phyloP scores from a whole-genome alignment of 1,140 invertebrate species.

The Cyphomyrmex costatus region DNA sequence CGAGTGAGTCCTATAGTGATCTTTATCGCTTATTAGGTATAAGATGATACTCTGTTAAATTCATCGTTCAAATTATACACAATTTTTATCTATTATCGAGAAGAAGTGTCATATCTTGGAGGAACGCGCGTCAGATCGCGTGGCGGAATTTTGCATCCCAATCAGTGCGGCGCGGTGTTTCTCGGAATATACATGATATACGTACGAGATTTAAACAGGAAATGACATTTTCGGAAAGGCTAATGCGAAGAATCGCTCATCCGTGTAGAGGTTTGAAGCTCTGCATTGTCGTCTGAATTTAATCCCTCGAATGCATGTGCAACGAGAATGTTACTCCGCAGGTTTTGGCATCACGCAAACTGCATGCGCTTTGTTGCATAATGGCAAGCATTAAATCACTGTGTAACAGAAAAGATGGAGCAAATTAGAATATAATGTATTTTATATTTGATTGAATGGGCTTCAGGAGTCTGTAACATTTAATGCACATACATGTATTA shows the following conservation, averaged over 20 bases:
- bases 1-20: too few species aligned
- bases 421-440: neutral
- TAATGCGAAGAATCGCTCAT: neutral
- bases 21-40: too few species aligned
- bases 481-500: slow-evolving; percentile 11
- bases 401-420: too few species aligned
- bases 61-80: too few species aligned
- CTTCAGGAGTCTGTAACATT: neutral
- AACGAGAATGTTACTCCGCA: slow-evolving; percentile 54
- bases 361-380: slow-evolving; percentile 60
- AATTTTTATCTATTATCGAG: neutral
- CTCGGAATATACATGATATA: neutral
- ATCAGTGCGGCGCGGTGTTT: neutral
- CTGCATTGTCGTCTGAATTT: slow-evolving; percentile 39
- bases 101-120: neutral
- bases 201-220: neutral
- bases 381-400: slow-evolving; percentile 29
- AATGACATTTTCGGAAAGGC: neutral
- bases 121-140: neutral
- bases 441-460: neutral
- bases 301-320: slow-evolving; percentile 56
- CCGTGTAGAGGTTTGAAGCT: neutral
- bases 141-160: neutral
- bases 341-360: slow-evolving; percentile 58
- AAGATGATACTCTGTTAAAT: too few species aligned